A percentile compares a stretch with the other conserved stretches of the same genome.
These are phyloP conservation scores for Rhinatrema bivittatum DNA, from an alignment of 2,797 vertebrate species.

Conservation along the genomic window DNA sequence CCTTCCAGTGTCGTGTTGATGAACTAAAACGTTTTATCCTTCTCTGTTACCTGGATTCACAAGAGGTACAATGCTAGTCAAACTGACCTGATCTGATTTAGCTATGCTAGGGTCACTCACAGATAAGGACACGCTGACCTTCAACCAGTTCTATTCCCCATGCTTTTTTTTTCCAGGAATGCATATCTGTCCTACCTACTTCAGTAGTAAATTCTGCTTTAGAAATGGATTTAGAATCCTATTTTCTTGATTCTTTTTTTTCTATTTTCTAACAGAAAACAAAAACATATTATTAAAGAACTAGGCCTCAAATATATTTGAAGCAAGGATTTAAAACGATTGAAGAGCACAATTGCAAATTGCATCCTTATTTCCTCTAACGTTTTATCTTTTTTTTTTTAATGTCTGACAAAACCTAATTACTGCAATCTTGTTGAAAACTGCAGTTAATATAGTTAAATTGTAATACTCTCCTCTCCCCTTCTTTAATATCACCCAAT, in stretches of 20 bases:
- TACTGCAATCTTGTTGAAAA: no score
- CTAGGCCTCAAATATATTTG: background rate
- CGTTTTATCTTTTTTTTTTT: no score
- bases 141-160: conserved; percentile 4
- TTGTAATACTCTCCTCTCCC: no score
- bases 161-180: conserved; percentile 15
- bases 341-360: no score
- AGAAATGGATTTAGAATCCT: conserved; percentile 25
- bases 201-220: conserved; percentile 18
- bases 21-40: background rate
- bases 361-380: no score
- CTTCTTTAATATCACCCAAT: no score
- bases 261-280: conserved; percentile 17
- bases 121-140: conserved; percentile 6
- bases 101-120: conserved; percentile 8
- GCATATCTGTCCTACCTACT: conserved; percentile 13
- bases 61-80: background rate
- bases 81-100: conserved; percentile 15
- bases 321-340: conserved; percentile 24
- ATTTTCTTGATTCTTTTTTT: conserved; percentile 26
- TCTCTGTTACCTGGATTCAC: background rate
- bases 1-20: background rate
- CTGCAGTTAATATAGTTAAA: no score
- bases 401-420: no score
- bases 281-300: conserved; percentile 6